These are phyloP conservation scores for Yponomeuta evonymella DNA, from an alignment of 2,888 invertebrate genomes.

Conservation along the genomic window DNA sequence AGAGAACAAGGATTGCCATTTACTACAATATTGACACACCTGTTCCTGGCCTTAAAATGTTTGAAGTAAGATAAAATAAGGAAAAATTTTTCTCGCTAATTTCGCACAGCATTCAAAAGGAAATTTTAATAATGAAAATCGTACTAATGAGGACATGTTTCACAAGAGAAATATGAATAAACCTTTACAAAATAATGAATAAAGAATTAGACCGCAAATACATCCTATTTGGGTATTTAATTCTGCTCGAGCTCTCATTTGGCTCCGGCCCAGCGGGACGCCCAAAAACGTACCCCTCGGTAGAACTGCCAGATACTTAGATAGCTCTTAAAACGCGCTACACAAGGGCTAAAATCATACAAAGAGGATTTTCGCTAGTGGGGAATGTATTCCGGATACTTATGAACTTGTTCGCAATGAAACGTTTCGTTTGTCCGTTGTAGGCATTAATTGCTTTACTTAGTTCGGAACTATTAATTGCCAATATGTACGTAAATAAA, in stretches of 20 bases:
- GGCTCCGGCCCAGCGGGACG: slow-evolving; percentile 34
- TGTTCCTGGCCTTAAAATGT: no score
- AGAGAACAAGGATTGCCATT: no score
- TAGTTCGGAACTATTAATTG: not conserved
- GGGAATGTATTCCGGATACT: not conserved
- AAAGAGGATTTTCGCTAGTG: not conserved
- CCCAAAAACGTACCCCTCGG: slow-evolving; percentile 16
- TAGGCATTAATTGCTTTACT: not conserved
- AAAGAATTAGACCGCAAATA: not conserved
- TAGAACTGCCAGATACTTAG: not conserved
- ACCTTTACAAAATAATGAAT: not conserved
- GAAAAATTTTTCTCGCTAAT: no score
- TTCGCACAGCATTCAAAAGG: no score
- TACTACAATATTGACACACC: no score
- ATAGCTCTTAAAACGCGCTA: not conserved
- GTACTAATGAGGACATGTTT: not conserved
- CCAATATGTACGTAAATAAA: not conserved
- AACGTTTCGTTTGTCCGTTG: not conserved
- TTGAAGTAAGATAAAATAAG: no score
- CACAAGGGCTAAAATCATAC: not conserved
- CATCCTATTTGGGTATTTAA: slow-evolving; percentile 36
- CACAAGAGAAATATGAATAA: not conserved
- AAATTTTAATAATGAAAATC: no score
- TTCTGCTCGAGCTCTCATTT: slow-evolving; percentile 40
- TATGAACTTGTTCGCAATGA: not conserved